A percentile compares a stretch with the other conserved stretches of the same genome.
Conservation (phyloP, 2,888 invertebrate genomes). For the Ophion ventricosus region DNA sequence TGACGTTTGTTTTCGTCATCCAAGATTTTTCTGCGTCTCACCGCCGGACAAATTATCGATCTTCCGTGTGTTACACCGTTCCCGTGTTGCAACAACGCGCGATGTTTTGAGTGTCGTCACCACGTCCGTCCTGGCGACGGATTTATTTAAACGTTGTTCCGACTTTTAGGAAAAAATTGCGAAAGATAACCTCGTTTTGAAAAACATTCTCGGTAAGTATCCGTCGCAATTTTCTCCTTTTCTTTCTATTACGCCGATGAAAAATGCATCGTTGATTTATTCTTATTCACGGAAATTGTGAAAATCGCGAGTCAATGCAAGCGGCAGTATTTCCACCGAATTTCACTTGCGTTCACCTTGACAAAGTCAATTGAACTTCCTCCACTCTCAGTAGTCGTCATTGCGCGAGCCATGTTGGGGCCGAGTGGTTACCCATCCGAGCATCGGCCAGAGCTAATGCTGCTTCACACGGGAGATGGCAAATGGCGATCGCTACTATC, state of each 20-base stretch:
- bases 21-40: neutral
- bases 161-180: constrained; percentile 11
- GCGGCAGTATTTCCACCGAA: neutral
- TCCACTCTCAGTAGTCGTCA: neutral
- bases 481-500: neutral
- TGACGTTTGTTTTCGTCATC: constrained; percentile 14
- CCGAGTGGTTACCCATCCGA: neutral
- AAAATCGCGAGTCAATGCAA: neutral
- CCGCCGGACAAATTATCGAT: constrained; percentile 8
- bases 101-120: constrained; percentile 24
- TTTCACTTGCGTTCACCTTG: neutral
- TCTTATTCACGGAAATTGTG: neutral
- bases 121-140: neutral
- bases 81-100: constrained; percentile 4
- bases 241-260: neutral
- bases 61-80: neutral
- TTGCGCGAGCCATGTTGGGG: neutral
- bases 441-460: neutral
- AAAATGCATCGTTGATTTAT: too few relatives aligned
- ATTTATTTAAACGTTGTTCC: constrained; percentile 5
- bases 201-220: constrained; percentile 1
- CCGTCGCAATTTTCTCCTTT: neutral
- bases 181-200: neutral
- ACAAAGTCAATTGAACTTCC: neutral
- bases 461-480: neutral